Base-by-base conservation (phyloP, 2,888 invertebrate genomes). In the Tetragonula carbonaria region DNA sequence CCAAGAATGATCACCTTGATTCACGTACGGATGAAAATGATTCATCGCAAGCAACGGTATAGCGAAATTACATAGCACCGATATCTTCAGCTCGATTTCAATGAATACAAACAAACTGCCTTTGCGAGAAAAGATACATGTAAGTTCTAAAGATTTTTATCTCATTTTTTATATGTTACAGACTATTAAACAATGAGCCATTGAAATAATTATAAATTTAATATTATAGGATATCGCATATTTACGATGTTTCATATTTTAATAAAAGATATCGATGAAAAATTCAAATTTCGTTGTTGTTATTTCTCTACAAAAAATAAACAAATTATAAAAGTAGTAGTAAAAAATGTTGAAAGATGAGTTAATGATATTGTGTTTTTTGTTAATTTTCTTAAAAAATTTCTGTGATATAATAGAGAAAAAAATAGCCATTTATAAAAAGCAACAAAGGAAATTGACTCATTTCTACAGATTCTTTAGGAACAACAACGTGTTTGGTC, bases 31-130 rank as follows among this genome's bases (percentile, higher is more conserved):
- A 78, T 50, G 53, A 72, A 50, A 23, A 73, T 89, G 89, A 85
- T 80, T 89, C 89, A 89, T 84, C 75, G 33, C 18, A 6, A 38
- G 28, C 79, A 87, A 53, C 71, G 57, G n/a, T 71, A 74, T 85
- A 87, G 66, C 65, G 18, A 65, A 67, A 67, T 77, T 45, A 51
- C 28, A 16, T 1, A 38, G 65, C 23, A 74, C 72, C 80, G 85
- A 62, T 33, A 67, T 75, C 59, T 80, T 81, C 13, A 21, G 50
- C 33, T 72, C 59, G 21, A 73, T 21, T 71, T n/a, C 45, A 45
- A 73, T 50, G 8, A 23, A n/a, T 13, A 23, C 2, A 50, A 59
- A 23, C 16, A 74, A 63, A 63, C 14, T 16, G 28, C 16, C 14
- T 45, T 50, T 59, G 8, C n/a, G 2, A 57, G 23, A 18, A 45